A percentile compares a stretch with the other conserved stretches of the same genome.
phyloP scores from a whole-genome alignment of 1,140 invertebrate species.

The Carposina sasakii region DNA sequence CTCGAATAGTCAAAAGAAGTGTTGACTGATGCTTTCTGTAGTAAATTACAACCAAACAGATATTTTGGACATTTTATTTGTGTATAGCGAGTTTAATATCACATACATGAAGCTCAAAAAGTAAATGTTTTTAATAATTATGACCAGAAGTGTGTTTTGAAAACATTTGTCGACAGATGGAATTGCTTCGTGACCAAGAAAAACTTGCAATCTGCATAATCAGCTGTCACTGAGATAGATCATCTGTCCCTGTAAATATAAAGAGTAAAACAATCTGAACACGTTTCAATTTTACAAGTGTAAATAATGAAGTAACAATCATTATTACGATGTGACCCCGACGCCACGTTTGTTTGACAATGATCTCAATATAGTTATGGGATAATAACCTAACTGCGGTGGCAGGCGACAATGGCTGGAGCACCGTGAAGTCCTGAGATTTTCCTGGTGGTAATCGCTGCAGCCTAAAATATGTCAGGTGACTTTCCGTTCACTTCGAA shows the following conservation, averaged over 20 bases:
- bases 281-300: conserved; percentile 44
- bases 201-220: conserved; percentile 74
- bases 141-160: conserved; percentile 36
- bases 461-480: conserved; percentile 56
- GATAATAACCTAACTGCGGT: conserved; percentile 69
- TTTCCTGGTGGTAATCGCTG: conserved; percentile 36
- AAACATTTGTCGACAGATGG: conserved; percentile 56
- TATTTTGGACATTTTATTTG: conserved; percentile 63
- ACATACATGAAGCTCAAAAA: conserved; percentile 53
- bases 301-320: conserved; percentile 51
- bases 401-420: conserved; percentile 49
- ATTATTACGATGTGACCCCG: conserved; percentile 47
- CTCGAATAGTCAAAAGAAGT: conserved; percentile 71
- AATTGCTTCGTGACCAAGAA: conserved; percentile 64
- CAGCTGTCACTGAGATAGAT: conserved; percentile 73
- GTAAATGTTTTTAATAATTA: conserved; percentile 41
- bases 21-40: conserved; percentile 73
- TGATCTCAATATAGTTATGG: conserved; percentile 53
- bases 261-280: conserved; percentile 69
- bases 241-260: conserved; percentile 73
- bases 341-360: conserved; percentile 31
- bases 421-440: conserved; percentile 44
- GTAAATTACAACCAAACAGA: conserved; percentile 70
- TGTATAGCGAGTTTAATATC: conserved; percentile 52
- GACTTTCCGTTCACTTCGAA: conserved; percentile 56